phyloP scores from a whole-genome alignment of 2,113 vertebrate species.

The Chaetops frenatus region DNA sequence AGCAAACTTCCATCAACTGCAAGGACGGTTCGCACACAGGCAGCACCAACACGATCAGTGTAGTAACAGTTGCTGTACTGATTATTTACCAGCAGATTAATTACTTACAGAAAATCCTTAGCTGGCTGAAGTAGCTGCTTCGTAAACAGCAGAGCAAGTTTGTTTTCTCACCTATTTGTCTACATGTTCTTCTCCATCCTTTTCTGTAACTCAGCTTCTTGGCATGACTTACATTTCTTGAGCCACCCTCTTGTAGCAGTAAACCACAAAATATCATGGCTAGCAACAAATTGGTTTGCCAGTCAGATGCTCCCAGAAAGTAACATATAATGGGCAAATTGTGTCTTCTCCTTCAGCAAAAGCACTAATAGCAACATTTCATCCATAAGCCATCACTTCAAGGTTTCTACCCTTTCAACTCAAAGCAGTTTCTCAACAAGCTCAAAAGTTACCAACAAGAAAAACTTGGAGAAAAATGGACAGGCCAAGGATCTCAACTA shows the following conservation, averaged over 20 bases:
- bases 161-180: neutral
- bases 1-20: neutral
- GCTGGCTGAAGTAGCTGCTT: neutral
- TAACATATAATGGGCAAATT: neutral
- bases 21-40: neutral
- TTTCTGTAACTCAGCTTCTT: neutral
- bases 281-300: neutral
- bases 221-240: neutral
- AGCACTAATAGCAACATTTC: neutral
- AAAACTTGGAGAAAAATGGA: neutral
- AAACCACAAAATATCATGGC: neutral
- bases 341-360: neutral
- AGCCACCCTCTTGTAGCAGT: neutral
- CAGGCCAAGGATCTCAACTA: neutral
- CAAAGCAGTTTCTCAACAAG: neutral
- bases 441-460: neutral
- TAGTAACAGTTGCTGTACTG: neutral
- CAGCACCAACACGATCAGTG: neutral
- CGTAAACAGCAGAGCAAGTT: neutral
- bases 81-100: neutral
- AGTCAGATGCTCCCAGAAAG: neutral
- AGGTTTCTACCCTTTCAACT: neutral
- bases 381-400: neutral
- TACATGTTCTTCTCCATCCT: neutral
- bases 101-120: neutral